phyloP scores from a whole-genome alignment of 2,888 invertebrate species.

The Parelbella ahira region DNA sequence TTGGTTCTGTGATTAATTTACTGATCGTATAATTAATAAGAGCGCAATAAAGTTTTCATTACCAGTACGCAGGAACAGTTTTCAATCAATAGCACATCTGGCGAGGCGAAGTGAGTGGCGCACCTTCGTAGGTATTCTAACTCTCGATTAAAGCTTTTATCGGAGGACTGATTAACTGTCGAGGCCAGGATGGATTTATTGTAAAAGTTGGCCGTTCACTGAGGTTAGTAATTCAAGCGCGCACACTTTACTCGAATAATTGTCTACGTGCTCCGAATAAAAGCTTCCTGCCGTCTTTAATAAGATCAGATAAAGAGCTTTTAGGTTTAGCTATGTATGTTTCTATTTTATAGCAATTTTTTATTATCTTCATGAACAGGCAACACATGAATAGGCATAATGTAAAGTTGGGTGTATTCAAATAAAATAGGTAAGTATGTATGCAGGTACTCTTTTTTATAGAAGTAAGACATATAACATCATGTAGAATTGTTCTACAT shows the following conservation, averaged over 20 bases:
- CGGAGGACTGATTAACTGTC: slow-evolving; percentile 79
- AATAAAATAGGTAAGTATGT: no score
- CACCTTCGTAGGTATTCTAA: slow-evolving; percentile 57
- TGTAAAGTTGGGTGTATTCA: no score
- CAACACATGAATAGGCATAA: no score
- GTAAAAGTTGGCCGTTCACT: slow-evolving; percentile 77
- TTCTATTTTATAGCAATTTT: slow-evolving; percentile 3
- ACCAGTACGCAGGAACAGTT: no score
- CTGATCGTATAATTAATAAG: no score
- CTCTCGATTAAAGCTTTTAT: slow-evolving; percentile 78
- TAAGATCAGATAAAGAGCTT: slow-evolving; percentile 67
- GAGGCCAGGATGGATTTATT: slow-evolving; percentile 78
- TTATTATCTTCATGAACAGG: no score
- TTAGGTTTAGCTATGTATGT: slow-evolving; percentile 25
- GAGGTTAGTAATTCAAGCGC: slow-evolving; percentile 78
- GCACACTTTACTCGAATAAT: slow-evolving; percentile 79
- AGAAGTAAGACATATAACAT: no score
- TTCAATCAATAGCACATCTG: slow-evolving; percentile 14
- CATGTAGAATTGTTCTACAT: no score
- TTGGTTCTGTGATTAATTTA: no score
- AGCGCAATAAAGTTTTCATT: no score
- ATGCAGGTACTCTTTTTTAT: no score
- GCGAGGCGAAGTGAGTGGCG: slow-evolving; percentile 41
- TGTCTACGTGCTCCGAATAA: slow-evolving; percentile 79
- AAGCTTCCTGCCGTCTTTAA: slow-evolving; percentile 64